Evolutionary conservation across 2,113 vertebrate species (phyloP), one percentile per base, ranked within the genome.

Genomic region (Siniperca chuatsi): DNA sequence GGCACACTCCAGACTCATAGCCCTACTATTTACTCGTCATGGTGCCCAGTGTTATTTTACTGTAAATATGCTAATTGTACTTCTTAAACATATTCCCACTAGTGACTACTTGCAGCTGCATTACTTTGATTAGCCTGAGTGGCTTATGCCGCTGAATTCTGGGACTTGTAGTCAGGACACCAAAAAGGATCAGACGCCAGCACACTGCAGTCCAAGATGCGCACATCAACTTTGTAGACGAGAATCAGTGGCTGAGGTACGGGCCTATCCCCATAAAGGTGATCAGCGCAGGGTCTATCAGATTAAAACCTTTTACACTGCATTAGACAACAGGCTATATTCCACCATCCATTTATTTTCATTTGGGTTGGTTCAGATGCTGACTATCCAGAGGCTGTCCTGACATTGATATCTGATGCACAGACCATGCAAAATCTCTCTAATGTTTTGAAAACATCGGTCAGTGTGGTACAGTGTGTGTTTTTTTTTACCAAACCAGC

Each of bases 121-220:
- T 68, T 86, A n/a, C 67, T 67, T 61, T 87, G 52, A 81, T 61
- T 35, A 70, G 37, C 21, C 16, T 60, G 65, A 69, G 21, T 42
- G 10, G 23, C 42, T 72, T 42, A 15, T 73, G 29, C 85, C 75
- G 29, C 29, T 81, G 94, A 48, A 92, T 92, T 83, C 44, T 95
- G 95, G 95, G 85, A 94, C 1, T 77, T 95, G 94, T 89, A 95
- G 94, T 94, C 50, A 16, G 29, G n/a, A 48, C 40, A 62, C 12
- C 44, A 66, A 44, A 44, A 50, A 2, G 7, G 50, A 57, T 81
- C n/a, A 44, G 21, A 81, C 61, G 78, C 81, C 29, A 73, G 75
- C 42, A 71, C 61, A 82, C 87, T 88, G 89, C 83, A 82, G 86
- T 82, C 72, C 57, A 66, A 42, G 82, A 86, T 90, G 89, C 84